These are phyloP conservation scores for Celastrina argiolus DNA, from an alignment of 2,888 invertebrate genomes.

Conservation along the genomic window DNA sequence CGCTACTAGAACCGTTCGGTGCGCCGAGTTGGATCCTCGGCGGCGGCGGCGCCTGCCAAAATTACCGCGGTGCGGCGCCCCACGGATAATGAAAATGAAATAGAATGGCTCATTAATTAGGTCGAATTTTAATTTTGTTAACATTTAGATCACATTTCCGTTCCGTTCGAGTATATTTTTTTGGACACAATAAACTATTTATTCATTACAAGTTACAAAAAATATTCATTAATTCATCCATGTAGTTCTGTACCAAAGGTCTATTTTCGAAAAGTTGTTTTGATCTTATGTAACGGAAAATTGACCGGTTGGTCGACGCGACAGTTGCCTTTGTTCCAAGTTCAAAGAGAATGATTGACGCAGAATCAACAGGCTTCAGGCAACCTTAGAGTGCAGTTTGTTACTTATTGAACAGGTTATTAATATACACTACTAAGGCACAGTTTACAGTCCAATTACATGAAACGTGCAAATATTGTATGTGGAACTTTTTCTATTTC, in stretches of 20 bases:
- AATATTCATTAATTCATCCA: too few species aligned
- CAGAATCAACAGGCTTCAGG: slow-evolving; percentile 4
- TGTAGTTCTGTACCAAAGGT: not conserved
- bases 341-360: slow-evolving; percentile 11
- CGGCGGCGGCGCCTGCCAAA: too few species aligned
- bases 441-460: not conserved
- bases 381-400: not conserved
- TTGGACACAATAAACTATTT: too few species aligned
- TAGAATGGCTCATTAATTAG: too few species aligned
- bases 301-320: not conserved
- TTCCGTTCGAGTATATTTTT: too few species aligned
- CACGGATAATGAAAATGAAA: too few species aligned
- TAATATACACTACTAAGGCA: not conserved
- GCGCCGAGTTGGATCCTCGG: too few species aligned
- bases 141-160: too few species aligned
- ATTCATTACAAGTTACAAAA: too few species aligned
- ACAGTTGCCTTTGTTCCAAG: not conserved
- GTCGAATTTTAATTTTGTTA: too few species aligned
- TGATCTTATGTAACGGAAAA: not conserved
- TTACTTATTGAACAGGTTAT: not conserved
- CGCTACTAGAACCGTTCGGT: too few species aligned
- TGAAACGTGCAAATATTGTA: not conserved
- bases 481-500: not conserved
- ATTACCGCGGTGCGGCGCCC: too few species aligned
- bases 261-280: not conserved